Base-by-base conservation (phyloP, 64 coral and sea anemone genomes). In the Acropora tenuis region DNA sequence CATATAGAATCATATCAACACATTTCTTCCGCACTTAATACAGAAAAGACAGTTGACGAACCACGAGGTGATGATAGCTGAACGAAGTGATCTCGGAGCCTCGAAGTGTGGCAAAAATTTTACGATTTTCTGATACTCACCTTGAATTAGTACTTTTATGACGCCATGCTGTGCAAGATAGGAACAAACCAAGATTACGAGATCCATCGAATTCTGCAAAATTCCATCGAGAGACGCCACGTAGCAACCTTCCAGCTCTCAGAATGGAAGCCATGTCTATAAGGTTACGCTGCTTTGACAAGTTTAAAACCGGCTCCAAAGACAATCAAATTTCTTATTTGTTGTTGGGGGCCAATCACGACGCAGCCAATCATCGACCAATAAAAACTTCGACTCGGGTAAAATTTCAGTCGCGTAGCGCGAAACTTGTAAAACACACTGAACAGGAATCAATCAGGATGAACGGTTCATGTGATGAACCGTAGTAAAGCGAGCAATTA, bases 381-480 rank as follows among this genome's bases (percentile, higher is more conserved):
- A 82, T 82, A 41, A 82, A 80, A 42, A 43, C 8, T 19, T 82
- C 12, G 79, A 10, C 41, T 82, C 19, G 18, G 3, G 30, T 2
- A 2, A 79, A 42, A 40, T 16, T 13, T 68, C 18, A 55, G 17
- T 79, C 0, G 47, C 5, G 12, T 43, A 59, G 80, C 55, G 59
- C 80, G 80, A 83, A 67, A 83, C 80, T 83, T 83, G 80, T 66
- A 83, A 84, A 84, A 69, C 80, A 10, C 52, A 10, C 52, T 55
- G 10, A 55, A 55, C 52, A 55, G 52, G 52, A 30, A 30, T 30
- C 30, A 30, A 30, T 30, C 30, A 30, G 30, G 30, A 30, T 30
- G 30, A 30, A 30, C 30, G 30, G 30, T 30, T 30, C 30, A 30
- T 30, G 30, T 30, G 30, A 30, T 7, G 5, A 10, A 55, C 52